Evolutionary conservation across 2,113 vertebrate species (phyloP), one percentile per base, ranked within the genome.

Genomic region (Tor tambroides): DNA sequence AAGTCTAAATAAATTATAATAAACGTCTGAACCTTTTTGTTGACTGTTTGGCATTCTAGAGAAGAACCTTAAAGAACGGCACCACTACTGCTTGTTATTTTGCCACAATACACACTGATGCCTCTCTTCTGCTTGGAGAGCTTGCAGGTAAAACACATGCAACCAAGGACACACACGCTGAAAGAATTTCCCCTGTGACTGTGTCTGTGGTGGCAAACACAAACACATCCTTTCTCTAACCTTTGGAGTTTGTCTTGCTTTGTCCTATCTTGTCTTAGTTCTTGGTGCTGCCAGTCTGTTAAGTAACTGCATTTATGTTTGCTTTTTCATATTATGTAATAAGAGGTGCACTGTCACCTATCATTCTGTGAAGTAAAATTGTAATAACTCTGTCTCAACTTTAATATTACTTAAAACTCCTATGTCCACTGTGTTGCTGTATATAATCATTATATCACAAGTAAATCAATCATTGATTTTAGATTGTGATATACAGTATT

Each of bases 81-180:
- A 99, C 97, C 4, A 99, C 98, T 23, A 99, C 98, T 19, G 98
- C 98, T 41, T 98, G 97, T 87, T 99, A 99, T 93, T 99, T 99
- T 93, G 97, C 96, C 80, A 98, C 97, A 38, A 97, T 99, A 94
- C 94, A 99, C 86, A 99, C 97, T 5, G 96, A 99, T 63, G 94
- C 96, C 51, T 96, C 98, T 41, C 95, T 99, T 65, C 93, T 98
- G 88, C 93, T 99, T 84, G 97, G 96, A 35, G 94, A 97, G 86
- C 96, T 99, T 90, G 91, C 95, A 95, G 95, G 98, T 99, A 90
- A 43, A 46, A 59, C 1, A 76, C 26, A n/a, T 71, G 38, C 5
- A 69, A 10, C 8, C 41, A 78, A 26, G 65, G 28, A 67, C 6
- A 81, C 46, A 54, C 19, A 51, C 6, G 23, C 12, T 9, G 6